phyloP scores from a whole-genome alignment of 2,888 invertebrate genomes.

The Troides oblongomaculatus region DNA sequence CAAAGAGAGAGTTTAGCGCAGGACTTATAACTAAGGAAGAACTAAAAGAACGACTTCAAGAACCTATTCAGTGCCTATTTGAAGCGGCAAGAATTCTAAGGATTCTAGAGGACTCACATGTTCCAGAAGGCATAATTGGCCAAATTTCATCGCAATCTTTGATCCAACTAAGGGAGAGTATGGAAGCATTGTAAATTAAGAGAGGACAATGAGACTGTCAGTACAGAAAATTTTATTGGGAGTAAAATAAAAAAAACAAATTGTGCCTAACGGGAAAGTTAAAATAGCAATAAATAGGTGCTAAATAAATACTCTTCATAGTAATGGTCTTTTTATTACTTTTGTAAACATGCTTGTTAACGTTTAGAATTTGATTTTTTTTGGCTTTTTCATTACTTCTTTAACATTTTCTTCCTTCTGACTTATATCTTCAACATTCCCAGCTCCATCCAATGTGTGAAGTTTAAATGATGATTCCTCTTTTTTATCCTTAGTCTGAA shows the following conservation, averaged over 20 bases:
- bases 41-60: conserved; percentile 82
- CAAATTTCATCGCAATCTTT: conserved; percentile 78
- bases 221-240: too few species aligned
- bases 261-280: too few species aligned
- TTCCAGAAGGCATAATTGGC: conserved; percentile 84
- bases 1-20: conserved; percentile 82
- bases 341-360: conserved; percentile 11
- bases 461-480: conserved; percentile 70
- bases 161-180: conserved; percentile 63
- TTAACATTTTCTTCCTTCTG: conserved; percentile 39
- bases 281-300: not conserved
- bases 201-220: not conserved
- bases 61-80: conserved; percentile 82
- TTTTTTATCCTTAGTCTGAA: conserved; percentile 63
- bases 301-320: too few species aligned
- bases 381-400: conserved; percentile 56
- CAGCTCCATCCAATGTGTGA: conserved; percentile 58
- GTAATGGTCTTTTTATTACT: conserved; percentile 2
- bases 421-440: conserved; percentile 68
- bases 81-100: conserved; percentile 83
- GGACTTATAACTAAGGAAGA: conserved; percentile 80
- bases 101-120: conserved; percentile 83
- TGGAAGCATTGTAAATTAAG: conserved; percentile 51
- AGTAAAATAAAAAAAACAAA: too few species aligned
- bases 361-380: conserved; percentile 67